These are phyloP conservation scores for Xenops minutus DNA, from an alignment of 2,797 vertebrate species.

Conservation along the genomic window DNA sequence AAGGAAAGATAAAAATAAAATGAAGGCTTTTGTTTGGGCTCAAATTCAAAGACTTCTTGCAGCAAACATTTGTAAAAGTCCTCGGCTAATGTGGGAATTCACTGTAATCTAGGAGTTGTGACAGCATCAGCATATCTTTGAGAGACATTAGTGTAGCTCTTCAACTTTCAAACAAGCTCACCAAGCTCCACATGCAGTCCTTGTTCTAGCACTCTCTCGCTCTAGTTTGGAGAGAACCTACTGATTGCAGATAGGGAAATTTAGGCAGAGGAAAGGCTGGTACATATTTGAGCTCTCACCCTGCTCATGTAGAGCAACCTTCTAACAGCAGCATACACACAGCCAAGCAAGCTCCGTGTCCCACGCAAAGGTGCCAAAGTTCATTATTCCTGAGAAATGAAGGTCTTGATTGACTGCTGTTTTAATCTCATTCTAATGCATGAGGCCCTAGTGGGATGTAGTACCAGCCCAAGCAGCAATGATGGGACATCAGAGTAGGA, in stretches of 20 bases:
- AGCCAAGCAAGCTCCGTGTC: neutral
- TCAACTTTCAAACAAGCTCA: neutral
- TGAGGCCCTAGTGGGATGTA: neutral
- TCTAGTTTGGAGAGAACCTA: neutral
- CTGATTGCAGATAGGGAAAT: neutral
- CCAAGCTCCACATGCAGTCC: neutral
- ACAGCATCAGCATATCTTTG: neutral
- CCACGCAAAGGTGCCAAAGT: neutral
- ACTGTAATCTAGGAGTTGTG: neutral
- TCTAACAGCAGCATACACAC: neutral
- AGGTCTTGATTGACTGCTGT: neutral
- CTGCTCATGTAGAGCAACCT: neutral
- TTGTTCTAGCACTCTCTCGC: neutral
- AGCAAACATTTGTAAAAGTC: neutral
- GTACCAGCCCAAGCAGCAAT: neutral
- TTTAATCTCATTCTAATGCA: neutral
- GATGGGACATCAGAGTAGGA: neutral
- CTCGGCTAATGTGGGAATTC: neutral
- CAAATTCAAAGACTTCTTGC: neutral
- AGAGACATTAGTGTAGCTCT: neutral
- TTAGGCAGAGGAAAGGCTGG: neutral
- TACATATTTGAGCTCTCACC: fast-evolving
- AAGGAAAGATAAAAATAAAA: neutral
- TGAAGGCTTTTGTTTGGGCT: neutral
- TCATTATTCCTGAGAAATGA: neutral